Conservation (phyloP, 2,888 invertebrate species). For the Nebria salina region DNA sequence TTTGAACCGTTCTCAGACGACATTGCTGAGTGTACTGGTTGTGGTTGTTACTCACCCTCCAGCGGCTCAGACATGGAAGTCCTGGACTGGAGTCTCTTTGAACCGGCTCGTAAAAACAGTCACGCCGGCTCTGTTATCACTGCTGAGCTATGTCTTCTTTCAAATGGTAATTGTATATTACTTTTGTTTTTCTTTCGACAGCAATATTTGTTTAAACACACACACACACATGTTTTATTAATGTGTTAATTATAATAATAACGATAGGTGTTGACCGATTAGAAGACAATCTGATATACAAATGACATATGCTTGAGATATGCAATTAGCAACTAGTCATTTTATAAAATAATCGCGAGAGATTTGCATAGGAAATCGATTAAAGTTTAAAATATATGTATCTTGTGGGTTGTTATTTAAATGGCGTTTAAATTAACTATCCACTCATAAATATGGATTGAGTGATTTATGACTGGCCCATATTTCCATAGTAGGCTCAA, state of each 20-base stretch:
- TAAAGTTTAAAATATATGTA: constrained; percentile 11
- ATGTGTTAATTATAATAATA: neutral
- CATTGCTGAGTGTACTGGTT: constrained; percentile 51
- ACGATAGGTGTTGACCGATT: neutral
- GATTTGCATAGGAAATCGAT: constrained; percentile 30
- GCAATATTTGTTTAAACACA: neutral
- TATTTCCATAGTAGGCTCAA: neutral
- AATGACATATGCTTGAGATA: constrained; percentile 21
- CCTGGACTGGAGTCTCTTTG: constrained; percentile 73
- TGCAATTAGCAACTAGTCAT: constrained; percentile 22
- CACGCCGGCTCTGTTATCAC: constrained; percentile 37
- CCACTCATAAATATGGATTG: constrained; percentile 9
- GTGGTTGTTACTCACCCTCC: constrained; percentile 45
- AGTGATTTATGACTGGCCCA: constrained; percentile 11
- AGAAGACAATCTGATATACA: neutral
- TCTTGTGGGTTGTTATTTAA: constrained; percentile 19
- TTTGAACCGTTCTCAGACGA: constrained; percentile 68
- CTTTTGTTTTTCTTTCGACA: neutral
- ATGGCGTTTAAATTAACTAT: neutral
- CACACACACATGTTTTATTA: neutral
- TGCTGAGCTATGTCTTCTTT: constrained; percentile 33
- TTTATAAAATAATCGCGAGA: constrained; percentile 26
- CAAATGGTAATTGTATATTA: constrained; percentile 24
- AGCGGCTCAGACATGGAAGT: constrained; percentile 69
- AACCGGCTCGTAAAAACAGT: constrained; percentile 65